These are phyloP conservation scores for Selenia dentaria DNA, from an alignment of 2,888 invertebrate species.

Conservation along the genomic window DNA sequence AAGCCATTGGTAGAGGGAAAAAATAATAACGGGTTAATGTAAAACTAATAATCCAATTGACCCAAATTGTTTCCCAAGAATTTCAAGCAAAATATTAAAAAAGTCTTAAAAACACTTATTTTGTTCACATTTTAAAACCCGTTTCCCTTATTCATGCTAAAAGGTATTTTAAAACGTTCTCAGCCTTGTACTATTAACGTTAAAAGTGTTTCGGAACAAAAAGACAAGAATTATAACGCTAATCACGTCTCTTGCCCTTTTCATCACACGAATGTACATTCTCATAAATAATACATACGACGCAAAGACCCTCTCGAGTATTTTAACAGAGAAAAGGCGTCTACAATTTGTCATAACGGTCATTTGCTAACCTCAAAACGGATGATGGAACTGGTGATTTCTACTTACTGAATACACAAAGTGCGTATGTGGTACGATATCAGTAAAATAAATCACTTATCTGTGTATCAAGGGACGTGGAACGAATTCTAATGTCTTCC, in stretches of 20 bases:
- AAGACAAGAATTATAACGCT: constrained; percentile 33
- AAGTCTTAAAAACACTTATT: no score
- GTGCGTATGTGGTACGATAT: constrained; percentile 31
- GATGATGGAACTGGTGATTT: constrained; percentile 24
- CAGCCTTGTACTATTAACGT: neutral
- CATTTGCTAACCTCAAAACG: constrained; percentile 32
- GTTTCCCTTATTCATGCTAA: no score
- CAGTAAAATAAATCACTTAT: constrained; percentile 37
- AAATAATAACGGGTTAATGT: no score
- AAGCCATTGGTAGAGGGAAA: no score
- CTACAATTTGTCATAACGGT: constrained; percentile 34
- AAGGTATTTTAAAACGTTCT: no score
- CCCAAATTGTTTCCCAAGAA: no score
- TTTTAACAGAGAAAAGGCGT: constrained; percentile 31
- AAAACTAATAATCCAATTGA: no score
- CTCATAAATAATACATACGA: constrained; percentile 45
- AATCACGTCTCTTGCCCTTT: constrained; percentile 34
- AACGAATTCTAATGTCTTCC: constrained; percentile 29
- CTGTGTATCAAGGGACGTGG: constrained; percentile 26
- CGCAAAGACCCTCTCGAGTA: constrained; percentile 28
- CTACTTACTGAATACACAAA: constrained; percentile 29
- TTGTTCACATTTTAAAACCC: no score
- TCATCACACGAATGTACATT: constrained; percentile 31
- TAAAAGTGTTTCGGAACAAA: neutral
- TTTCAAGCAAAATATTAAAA: no score